Conservation (phyloP, 1,140 invertebrate genomes). For the Zeugodacus cucurbitae region DNA sequence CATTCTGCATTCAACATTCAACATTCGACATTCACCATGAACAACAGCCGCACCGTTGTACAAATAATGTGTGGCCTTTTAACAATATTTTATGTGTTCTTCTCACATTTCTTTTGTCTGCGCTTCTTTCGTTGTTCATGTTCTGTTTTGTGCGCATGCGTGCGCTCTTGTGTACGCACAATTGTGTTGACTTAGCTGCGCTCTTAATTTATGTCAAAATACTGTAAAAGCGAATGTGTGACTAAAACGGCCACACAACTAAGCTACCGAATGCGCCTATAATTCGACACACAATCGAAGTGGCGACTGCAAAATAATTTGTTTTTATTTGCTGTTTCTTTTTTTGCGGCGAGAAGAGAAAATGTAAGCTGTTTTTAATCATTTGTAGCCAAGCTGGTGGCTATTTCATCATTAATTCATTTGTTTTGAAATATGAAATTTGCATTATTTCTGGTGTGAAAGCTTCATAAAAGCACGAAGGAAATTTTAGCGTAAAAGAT, state of each 20-base stretch:
- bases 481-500: too few species aligned
- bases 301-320: neutral
- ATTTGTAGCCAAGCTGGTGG: neutral
- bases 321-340: neutral
- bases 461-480: too few species aligned
- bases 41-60: neutral
- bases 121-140: neutral
- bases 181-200: neutral
- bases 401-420: too few species aligned
- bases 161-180: neutral
- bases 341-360: neutral
- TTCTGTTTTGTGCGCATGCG: neutral
- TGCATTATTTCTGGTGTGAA: too few species aligned
- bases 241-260: neutral
- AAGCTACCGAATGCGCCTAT: neutral
- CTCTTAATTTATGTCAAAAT: slow-evolving; percentile 31
- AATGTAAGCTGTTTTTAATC: neutral
- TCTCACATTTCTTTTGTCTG: neutral
- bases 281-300: neutral
- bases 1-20: neutral
- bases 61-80: neutral
- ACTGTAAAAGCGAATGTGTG: slow-evolving; percentile 14
- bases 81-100: neutral
- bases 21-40: neutral
- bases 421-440: too few species aligned